Evolutionary conservation across 1,140 invertebrate species (phyloP), one percentile per base, ranked within the genome.

Genomic region (Anthonomus grandis): DNA sequence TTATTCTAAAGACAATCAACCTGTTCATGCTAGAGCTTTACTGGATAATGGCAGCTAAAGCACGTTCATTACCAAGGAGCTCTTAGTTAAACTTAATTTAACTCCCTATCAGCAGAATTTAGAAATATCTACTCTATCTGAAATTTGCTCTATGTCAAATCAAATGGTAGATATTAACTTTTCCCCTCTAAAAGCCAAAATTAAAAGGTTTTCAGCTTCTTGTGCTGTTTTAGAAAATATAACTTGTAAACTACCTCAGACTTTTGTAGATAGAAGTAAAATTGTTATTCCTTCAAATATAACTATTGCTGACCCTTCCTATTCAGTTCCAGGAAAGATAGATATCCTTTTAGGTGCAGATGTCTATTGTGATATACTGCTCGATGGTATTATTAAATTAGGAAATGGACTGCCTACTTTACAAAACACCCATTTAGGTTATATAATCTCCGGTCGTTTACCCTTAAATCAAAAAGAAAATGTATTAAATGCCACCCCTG

Each of bases 311-410:
- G 48, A 50, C 25, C 27, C 27, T 8, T 15, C n/a, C 13, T 50
- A 19, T 13, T 21, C 15, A 10, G 38, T 21, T 38, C 31, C 48
- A 6, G n/a, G 10, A 8, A n/a, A 36, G n/a, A 36, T 56, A 12
- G 53, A 56, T 21, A 3, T 56, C 4, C 31, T 56, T 10, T 8
- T 56, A 6, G 53, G 53, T n/a, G 53, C 53, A 17, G 22, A 48
- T 22, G 25, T 38, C 2, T 19, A 46, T 23, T 46, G 5, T 15
- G 5, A 19, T 5, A 9, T 46, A 19, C 23, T 46, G 24, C n/a
- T 15, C 10, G 6, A 25, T 8, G 19, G 44, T 21, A 15, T 46
- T 21, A 23, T 23, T 46, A 6, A 21, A 21, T n/a, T 46, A 23
- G 19, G 44, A 9, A 25, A 46, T 9, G 15, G 15, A 12, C 15